Conservation (phyloP, 2,113 vertebrate genomes). For the Epinephelus lanceolatus region DNA sequence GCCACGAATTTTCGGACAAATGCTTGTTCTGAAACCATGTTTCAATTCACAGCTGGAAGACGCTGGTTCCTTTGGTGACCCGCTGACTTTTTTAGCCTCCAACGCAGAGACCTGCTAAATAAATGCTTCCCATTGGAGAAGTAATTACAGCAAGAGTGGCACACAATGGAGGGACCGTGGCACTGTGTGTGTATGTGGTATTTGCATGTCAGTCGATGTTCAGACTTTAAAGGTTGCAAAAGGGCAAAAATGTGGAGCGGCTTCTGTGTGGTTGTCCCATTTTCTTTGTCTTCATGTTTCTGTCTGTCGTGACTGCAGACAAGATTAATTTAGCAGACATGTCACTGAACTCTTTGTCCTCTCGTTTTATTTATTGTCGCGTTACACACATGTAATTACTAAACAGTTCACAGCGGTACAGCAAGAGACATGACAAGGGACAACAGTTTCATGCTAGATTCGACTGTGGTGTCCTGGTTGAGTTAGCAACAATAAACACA, state of each 20-base stretch:
- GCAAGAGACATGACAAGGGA: conserved; percentile 2
- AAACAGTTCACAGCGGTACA: conserved; percentile 39
- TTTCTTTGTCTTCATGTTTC: background rate
- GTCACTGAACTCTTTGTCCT: conserved; percentile 50
- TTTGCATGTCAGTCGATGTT: conserved; percentile 56
- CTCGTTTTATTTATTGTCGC: conserved; percentile 73
- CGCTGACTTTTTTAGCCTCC: background rate
- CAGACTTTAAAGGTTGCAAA: conserved; percentile 75
- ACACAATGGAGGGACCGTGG: conserved; percentile 20
- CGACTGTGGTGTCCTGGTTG: background rate
- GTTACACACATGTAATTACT: conserved; percentile 43
- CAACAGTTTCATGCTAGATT: conserved; percentile 3
- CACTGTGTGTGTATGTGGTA: background rate
- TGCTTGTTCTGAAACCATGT: background rate
- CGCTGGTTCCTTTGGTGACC: conserved; percentile 21
- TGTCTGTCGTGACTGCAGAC: background rate
- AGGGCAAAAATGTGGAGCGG: conserved; percentile 59
- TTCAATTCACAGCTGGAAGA: background rate
- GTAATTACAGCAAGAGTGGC: conserved; percentile 52
- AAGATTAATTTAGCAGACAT: conserved; percentile 49
- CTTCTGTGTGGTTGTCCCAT: conserved; percentile 49
- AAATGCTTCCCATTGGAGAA: conserved; percentile 30
- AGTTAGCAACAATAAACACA: conserved; percentile 6
- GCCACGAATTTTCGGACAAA: background rate
- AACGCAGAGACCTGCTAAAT: background rate